Base-by-base conservation (phyloP, 1,140 invertebrate species). In the Papilio aristodemus region DNA sequence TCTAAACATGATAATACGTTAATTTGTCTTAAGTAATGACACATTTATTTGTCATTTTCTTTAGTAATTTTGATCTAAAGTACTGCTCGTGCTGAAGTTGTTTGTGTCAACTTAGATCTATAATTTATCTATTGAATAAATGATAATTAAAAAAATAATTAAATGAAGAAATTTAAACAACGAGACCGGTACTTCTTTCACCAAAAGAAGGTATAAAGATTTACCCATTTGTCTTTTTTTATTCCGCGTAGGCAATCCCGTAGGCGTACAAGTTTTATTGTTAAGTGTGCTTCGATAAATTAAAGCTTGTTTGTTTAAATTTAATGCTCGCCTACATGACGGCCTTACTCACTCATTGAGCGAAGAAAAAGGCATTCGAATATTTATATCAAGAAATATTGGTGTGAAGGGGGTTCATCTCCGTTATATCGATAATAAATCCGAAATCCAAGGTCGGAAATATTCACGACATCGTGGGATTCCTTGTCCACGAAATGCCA, bases 221-320 rank as follows among this genome's bases (percentile, higher is more conserved):
- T 64, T 64, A 64, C 22, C 11, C 60, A 43, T 64, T 64, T 43
- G 37, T 64, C 60, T 62, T 63, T 63, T 60, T 63, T 63, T 63
- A 63, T 63, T 63, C 38, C 38, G 60, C 60, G 60, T 63, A 63
- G 60, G 60, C 60, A 63, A 25, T 41, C 19, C 38, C 38, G 60
- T 63, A 43, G 60, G 60, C 60, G 60, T 63, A 22, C 38, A 22
- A 41, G 38, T 38, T 41, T 63, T 63, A 63, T 63, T 63, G 60
- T 63, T 63, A 63, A 63, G 38, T 63, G 38, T 43, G 60, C 9
- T 43, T 63, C 60, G 38, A 63, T 63, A 63, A 63, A 63, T 63
- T 63, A 63, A 63, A 63, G 38, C 17, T 19, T 63, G 60, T 63
- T 63, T 63, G 60, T 63, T 63, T 63, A 63, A 63, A 41, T 63